phyloP scores from a whole-genome alignment of 2,797 vertebrate genomes.

The Thunnus albacares region DNA sequence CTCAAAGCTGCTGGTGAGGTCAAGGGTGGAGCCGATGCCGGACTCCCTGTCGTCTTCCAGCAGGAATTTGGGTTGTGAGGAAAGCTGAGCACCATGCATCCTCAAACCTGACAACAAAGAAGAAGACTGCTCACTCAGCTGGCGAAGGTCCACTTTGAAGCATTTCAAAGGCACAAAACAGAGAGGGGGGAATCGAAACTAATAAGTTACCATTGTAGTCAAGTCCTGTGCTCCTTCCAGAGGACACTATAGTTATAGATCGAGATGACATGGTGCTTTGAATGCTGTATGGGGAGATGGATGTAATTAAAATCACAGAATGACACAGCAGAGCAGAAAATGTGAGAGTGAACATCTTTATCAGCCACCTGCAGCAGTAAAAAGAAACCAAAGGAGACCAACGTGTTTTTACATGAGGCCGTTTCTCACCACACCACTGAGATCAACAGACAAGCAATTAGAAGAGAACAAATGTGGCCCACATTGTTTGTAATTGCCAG shows the following conservation, averaged over 20 bases:
- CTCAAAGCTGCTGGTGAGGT: slow-evolving; percentile 82
- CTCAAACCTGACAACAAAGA: slow-evolving; percentile 64
- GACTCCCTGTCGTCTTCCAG: slow-evolving; percentile 85
- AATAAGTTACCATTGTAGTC: slow-evolving; percentile 68
- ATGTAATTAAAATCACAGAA: slow-evolving; percentile 63
- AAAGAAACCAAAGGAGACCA: slow-evolving; percentile 44
- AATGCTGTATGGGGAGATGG: slow-evolving; percentile 44
- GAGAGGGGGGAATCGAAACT: background rate
- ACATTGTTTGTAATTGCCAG: slow-evolving; percentile 52
- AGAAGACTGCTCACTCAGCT: background rate
- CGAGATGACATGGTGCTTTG: slow-evolving; percentile 72
- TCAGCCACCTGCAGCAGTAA: slow-evolving; percentile 66
- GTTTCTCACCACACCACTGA: slow-evolving; percentile 11
- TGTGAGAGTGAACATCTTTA: slow-evolving; percentile 55
- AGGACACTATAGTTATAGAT: slow-evolving; percentile 70
- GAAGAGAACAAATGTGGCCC: slow-evolving; percentile 47
- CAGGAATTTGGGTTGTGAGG: slow-evolving; percentile 71
- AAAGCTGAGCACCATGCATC: slow-evolving; percentile 73
- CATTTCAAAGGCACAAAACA: slow-evolving; percentile 20
- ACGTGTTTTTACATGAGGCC: slow-evolving; percentile 31
- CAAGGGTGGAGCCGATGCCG: slow-evolving; percentile 83
- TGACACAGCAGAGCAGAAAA: slow-evolving; percentile 33
- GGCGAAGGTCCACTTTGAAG: background rate
- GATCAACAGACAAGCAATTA: slow-evolving; percentile 58
- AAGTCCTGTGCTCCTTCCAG: slow-evolving; percentile 42